Evolutionary conservation across 2,113 vertebrate genomes (phyloP), one percentile per base, ranked within the genome.

Genomic region (Vicugna pacos): DNA sequence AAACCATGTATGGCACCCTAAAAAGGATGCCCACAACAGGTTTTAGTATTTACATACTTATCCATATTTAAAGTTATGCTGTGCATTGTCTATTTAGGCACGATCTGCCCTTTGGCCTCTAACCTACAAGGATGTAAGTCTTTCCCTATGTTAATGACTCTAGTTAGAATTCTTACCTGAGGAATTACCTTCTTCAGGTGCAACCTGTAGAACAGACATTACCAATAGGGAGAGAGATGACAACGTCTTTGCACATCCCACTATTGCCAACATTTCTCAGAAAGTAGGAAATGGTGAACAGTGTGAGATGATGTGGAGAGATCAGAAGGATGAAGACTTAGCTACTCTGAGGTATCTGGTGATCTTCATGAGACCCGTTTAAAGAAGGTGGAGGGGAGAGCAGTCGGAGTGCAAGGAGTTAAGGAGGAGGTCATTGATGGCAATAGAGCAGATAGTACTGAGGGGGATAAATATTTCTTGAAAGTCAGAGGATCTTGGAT

Each of bases 111-210:
- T 70, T 67, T 83, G 20, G 12, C 30, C 35, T 70, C 32, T 76
- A 60, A n/a, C 20, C 42, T 64, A 64, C 48, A 60, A 26, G 20
- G 32, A 72, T 60, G 70, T 91, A 50, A 35, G 22, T 30, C 22
- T 6, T 79, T 90, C 9, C 30, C 6, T 95, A 12, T 10, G 7
- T 70, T 72, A 93, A 82, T 79, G n/a, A 79, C 30, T 38, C 30
- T 80, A 72, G 35, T 79, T 83, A 84, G 64, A 90, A 89, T 77
- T 84, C 26, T 86, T 30, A 56, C 54, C 56, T 85, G 22, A 90
- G 28, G 30, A 76, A 19, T 15, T 54, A 46, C 35, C 13, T 83
- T 82, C 52, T 65, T 79, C 28, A 96, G 42, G 13, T 64, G 2
- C 30, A 93, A 52, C 16, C 35, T 64, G 11, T 72, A 38, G 77